Percentiles rank a stretch among this genome's conserved stretches.
These are phyloP conservation scores for Camponotus pennsylvanicus DNA, from an alignment of 1,140 invertebrate genomes.

Conservation along the genomic window DNA sequence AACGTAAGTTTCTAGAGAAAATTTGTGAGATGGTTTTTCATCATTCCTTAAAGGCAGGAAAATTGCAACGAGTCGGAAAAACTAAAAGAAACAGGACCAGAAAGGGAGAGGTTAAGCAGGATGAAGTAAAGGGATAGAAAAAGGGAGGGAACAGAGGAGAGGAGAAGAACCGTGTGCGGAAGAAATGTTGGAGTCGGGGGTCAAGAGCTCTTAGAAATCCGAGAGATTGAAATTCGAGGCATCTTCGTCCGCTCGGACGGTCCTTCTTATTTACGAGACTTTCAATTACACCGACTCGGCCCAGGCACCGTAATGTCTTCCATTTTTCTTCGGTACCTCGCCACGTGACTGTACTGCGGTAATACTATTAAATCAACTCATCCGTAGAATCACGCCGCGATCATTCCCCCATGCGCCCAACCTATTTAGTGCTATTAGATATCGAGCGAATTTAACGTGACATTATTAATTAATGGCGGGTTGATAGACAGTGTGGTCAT, in stretches of 20 bases:
- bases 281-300: constrained; percentile 59
- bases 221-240: constrained; percentile 70
- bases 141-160: neutral
- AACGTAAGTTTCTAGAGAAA: constrained; percentile 46
- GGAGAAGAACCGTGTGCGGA: constrained; percentile 41
- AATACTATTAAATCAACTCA: constrained; percentile 41
- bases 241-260: constrained; percentile 43
- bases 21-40: constrained; percentile 46
- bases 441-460: constrained; percentile 19
- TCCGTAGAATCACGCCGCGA: neutral
- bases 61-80: constrained; percentile 29
- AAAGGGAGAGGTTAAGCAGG: neutral
- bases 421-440: constrained; percentile 15
- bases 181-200: constrained; percentile 56
- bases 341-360: constrained; percentile 37
- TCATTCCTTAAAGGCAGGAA: constrained; percentile 35
- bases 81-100: constrained; percentile 33
- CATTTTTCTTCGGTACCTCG: constrained; percentile 30
- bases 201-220: constrained; percentile 66
- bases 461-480: constrained; percentile 24
- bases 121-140: neutral
- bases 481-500: constrained; percentile 22
- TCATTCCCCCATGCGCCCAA: constrained; percentile 16
- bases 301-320: constrained; percentile 6
- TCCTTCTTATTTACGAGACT: constrained; percentile 69